Evolutionary conservation across 2,113 vertebrate genomes (phyloP).

Genomic region (Sphyrna mokarran): DNA sequence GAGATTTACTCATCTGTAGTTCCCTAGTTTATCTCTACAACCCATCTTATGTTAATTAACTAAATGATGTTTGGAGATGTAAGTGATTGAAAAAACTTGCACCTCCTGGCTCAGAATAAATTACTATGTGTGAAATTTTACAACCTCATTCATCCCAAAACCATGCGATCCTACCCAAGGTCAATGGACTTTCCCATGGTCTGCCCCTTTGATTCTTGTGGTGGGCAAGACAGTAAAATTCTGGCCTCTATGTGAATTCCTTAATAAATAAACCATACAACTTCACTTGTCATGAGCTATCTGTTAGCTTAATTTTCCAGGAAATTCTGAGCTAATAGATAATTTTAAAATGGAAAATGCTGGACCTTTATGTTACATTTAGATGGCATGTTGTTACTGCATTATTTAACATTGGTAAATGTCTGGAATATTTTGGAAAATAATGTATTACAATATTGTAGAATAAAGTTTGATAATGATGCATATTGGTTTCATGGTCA

Average conservation of each 20-base stretch:
- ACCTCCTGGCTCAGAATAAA: background rate
- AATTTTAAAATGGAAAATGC: background rate
- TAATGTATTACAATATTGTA: background rate
- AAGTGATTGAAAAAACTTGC: background rate
- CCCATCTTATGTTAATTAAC: background rate
- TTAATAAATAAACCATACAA: background rate
- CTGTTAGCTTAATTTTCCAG: background rate
- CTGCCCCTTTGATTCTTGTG: too few relatives aligned
- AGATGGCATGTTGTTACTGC: background rate
- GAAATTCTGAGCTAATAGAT: background rate
- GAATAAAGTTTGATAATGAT: background rate
- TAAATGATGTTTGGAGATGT: background rate
- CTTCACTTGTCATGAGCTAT: background rate
- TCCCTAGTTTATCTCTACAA: too few relatives aligned
- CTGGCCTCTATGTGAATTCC: background rate
- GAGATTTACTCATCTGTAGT: too few relatives aligned
- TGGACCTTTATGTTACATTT: background rate
- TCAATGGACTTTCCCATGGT: too few relatives aligned
- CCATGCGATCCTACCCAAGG: too few relatives aligned
- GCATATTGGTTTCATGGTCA: background rate
- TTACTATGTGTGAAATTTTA: too few relatives aligned
- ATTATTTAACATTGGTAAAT: background rate
- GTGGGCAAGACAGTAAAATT: too few relatives aligned
- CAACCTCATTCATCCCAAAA: too few relatives aligned
- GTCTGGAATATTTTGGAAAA: background rate